These are phyloP conservation scores for Champsocephalus esox DNA, from an alignment of 2,797 vertebrate species.

Conservation along the genomic window DNA sequence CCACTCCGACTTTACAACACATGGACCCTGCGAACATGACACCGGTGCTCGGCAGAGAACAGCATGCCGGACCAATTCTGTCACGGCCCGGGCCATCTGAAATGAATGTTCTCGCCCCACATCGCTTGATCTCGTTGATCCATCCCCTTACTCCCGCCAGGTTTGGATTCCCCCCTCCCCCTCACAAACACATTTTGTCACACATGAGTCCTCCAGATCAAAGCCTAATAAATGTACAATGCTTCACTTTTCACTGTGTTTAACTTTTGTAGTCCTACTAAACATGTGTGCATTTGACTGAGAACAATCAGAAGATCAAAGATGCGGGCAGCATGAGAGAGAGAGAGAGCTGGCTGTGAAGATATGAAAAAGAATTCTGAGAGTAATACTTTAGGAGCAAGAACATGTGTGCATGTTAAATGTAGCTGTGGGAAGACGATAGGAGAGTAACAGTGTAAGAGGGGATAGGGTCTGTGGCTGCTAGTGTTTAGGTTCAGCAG, in stretches of 20 bases:
- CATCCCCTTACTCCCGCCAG: constrained; percentile 63
- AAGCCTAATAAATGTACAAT: constrained; percentile 68
- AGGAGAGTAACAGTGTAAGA: constrained; percentile 54
- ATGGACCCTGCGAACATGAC: constrained; percentile 76
- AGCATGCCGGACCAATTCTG: constrained; percentile 81
- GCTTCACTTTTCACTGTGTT: constrained; percentile 62
- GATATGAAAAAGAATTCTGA: constrained; percentile 57
- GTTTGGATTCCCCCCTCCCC: constrained; percentile 66
- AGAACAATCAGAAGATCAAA: constrained; percentile 68
- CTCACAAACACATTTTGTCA: constrained; percentile 74
- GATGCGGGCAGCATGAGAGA: constrained; percentile 30
- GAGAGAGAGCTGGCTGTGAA: constrained; percentile 42
- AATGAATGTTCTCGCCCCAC: constrained; percentile 80
- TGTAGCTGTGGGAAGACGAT: constrained; percentile 64
- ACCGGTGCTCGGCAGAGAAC: constrained; percentile 74
- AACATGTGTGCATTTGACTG: constrained; percentile 56
- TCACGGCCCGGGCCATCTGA: constrained; percentile 79
- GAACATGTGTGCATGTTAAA: constrained; percentile 75
- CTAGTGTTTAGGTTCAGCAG: constrained; percentile 70
- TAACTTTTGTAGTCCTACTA: constrained; percentile 43
- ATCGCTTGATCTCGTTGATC: constrained; percentile 79
- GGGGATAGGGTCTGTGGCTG: constrained; percentile 64
- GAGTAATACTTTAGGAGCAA: constrained; percentile 44
- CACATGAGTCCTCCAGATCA: constrained; percentile 71
- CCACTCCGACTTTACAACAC: constrained; percentile 77